phyloP scores from a whole-genome alignment of 1,140 invertebrate genomes.

The Heliothis virescens region DNA sequence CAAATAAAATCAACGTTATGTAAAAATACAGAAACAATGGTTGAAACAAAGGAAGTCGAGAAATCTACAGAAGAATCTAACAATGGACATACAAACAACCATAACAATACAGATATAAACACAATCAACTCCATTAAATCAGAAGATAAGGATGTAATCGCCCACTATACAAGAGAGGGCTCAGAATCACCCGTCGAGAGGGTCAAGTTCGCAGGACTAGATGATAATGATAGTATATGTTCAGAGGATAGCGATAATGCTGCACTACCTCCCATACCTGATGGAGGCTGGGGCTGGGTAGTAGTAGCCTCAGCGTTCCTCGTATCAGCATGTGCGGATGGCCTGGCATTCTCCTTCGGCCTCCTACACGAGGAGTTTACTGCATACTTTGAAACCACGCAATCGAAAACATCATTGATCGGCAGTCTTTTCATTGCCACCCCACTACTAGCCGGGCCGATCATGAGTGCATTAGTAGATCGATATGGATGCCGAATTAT shows the following conservation, averaged over 20 bases:
- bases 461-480: constrained; percentile 95
- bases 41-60: constrained; percentile 50
- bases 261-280: constrained; percentile 73
- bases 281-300: constrained; percentile 91
- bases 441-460: constrained; percentile 93
- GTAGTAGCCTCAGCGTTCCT: constrained; percentile 93
- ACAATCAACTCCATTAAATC: constrained; percentile 73
- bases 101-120: constrained; percentile 56
- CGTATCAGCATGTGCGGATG: constrained; percentile 95
- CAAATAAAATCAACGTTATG: constrained; percentile 35
- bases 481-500: constrained; percentile 94
- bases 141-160: constrained; percentile 60
- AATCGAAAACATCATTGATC: constrained; percentile 94
- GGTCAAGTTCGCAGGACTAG: constrained; percentile 75
- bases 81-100: constrained; percentile 39
- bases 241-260: constrained; percentile 63
- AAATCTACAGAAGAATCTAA: constrained; percentile 48
- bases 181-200: constrained; percentile 67
- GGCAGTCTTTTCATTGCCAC: constrained; percentile 95
- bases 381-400: constrained; percentile 91
- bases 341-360: constrained; percentile 96
- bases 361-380: constrained; percentile 94
- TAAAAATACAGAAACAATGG: constrained; percentile 55
- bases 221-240: constrained; percentile 72
- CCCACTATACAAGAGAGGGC: constrained; percentile 65